phyloP scores from a whole-genome alignment of 2,113 vertebrate genomes.

The Cyanoliseus patagonus region DNA sequence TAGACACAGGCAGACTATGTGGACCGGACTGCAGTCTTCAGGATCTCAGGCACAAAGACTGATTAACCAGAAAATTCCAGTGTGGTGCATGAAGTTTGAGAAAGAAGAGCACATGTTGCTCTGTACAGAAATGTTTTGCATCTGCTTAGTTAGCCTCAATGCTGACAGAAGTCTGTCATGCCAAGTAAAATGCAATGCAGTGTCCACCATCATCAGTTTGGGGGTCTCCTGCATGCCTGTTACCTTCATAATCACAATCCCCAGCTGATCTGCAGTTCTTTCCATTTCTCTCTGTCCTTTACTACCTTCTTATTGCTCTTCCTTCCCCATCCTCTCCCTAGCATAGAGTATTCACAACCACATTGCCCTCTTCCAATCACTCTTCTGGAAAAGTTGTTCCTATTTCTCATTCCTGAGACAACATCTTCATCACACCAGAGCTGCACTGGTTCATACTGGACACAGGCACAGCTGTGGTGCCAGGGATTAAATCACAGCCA shows the following conservation, averaged over 20 bases:
- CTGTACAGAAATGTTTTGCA: not conserved
- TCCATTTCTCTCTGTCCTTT: not conserved
- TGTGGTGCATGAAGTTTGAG: not conserved
- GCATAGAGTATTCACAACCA: not conserved
- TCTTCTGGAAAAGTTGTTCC: not conserved
- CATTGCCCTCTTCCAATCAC: not conserved
- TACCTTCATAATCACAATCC: not conserved
- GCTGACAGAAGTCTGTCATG: not conserved
- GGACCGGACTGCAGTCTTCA: not conserved
- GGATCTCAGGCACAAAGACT: not conserved
- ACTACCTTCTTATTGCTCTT: not conserved
- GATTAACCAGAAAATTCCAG: not conserved
- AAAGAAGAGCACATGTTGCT: not conserved
- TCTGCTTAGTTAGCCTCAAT: not conserved
- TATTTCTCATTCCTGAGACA: not conserved
- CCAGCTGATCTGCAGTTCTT: not conserved
- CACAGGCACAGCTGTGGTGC: not conserved
- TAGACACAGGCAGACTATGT: accelerated
- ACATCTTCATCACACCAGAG: not conserved
- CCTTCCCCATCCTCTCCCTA: not conserved
- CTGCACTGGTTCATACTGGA: not conserved
- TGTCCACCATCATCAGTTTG: not conserved
- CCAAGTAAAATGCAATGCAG: not conserved
- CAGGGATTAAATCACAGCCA: not conserved
- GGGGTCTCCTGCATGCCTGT: not conserved